Evolutionary conservation across 2,888 invertebrate species (phyloP).

Genomic region (Eristalis pertinax): DNA sequence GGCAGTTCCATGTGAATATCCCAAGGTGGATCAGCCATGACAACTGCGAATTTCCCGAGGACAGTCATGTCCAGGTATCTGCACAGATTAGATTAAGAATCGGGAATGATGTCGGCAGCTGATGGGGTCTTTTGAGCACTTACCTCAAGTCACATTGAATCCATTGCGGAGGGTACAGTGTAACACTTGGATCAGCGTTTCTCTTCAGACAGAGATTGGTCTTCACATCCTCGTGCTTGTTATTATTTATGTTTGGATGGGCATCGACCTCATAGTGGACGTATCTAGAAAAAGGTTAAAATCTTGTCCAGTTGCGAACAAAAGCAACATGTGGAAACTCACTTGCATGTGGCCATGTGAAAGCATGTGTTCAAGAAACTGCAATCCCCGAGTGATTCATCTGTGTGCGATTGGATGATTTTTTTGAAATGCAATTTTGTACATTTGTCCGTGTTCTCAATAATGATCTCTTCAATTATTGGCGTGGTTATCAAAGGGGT

Average conservation of each 20-base stretch:
- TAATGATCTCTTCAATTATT: slow-evolving; percentile 63
- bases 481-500: slow-evolving; percentile 33
- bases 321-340: slow-evolving; percentile 73
- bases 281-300: slow-evolving; percentile 84
- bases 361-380: slow-evolving; percentile 99
- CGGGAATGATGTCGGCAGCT: background rate
- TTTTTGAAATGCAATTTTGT: slow-evolving; percentile 97
- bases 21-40: slow-evolving; percentile 99
- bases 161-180: slow-evolving; percentile 96
- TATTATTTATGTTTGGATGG: slow-evolving; percentile 79
- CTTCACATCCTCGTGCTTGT: slow-evolving; percentile 79
- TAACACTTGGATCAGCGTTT: slow-evolving; percentile 82
- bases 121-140: slow-evolving; percentile 79
- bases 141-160: slow-evolving; percentile 97
- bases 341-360: slow-evolving; percentile 99
- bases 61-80: slow-evolving; percentile 80
- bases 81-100: background rate
- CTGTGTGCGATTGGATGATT: slow-evolving; percentile 97
- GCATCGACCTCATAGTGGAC: slow-evolving; percentile 98
- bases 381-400: slow-evolving; percentile 97
- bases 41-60: slow-evolving; percentile 96
- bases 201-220: slow-evolving; percentile 79
- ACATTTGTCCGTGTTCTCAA: slow-evolving; percentile 84
- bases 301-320: background rate
- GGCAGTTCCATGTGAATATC: slow-evolving; percentile 99